Base-by-base conservation (phyloP, 1,140 invertebrate species). In the Phocides pigmalion region DNA sequence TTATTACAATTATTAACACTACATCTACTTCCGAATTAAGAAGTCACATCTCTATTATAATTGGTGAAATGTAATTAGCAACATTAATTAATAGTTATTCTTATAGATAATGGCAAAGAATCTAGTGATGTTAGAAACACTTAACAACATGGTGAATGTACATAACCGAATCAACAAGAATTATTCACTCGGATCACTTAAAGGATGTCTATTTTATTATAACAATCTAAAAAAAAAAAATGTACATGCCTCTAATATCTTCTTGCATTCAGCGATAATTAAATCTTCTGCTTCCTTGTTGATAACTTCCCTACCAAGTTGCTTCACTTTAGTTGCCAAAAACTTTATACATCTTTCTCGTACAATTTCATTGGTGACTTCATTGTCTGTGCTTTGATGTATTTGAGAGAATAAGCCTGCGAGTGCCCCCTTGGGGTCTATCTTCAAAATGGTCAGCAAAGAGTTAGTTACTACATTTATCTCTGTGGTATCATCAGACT, bases 261-360 rank as follows among this genome's bases (percentile, higher is more conserved):
- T 98, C 84, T 98, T 98, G 71, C 95, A 95, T 87, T 98, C 96
- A 42, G 94, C 89, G 59, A 98, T 95, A 44, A 99, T 93, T 64
- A 95, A 93, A 78, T 98, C 97, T 87, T 99, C 97, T 49, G 96
- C 94, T 82, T 98, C 97, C 82, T 96, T 96, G 12, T 95, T 97
- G 32, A 98, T 94, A 9, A 97, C 85, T 75, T 96, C 95, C 51
- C 95, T 94, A 9, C 95, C 95, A 64, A 98, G 89, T 49, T 95
- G 93, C 89, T 96, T 97, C 0, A 98, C 84, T 91, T 98, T 98
- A 0, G 94, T 94, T 12, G 94, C 93, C 68, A 99, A 92, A 89
- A 98, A 99, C 80, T 97, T 96, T 25, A 99, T 95, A 79, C 96
- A 97, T 79, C 96, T 94, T 75, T 98, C 97, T 54, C 98, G 93